phyloP scores from a whole-genome alignment of 1,140 invertebrate genomes.

The Papilio machaon region DNA sequence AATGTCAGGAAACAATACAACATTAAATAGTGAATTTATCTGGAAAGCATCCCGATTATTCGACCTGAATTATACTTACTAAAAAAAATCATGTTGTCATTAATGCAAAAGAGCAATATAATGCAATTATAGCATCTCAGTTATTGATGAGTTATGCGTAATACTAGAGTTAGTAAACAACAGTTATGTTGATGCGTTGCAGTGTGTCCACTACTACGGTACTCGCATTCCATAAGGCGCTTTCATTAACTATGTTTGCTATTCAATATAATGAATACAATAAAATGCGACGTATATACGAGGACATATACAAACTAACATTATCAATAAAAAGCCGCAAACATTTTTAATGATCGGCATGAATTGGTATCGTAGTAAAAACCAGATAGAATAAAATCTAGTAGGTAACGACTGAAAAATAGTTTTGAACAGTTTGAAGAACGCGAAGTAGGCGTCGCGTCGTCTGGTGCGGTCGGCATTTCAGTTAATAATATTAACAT shows the following conservation, averaged over 20 bases:
- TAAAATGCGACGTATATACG: neutral
- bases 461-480: constrained; percentile 47
- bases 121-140: neutral
- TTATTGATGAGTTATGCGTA: neutral
- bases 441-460: constrained; percentile 47
- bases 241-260: constrained; percentile 36
- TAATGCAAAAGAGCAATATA: neutral
- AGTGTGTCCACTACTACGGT: constrained; percentile 3
- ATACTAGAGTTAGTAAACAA: constrained; percentile 6
- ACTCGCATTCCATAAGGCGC: constrained; percentile 19
- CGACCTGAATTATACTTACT: neutral
- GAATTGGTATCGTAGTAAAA: constrained; percentile 28
- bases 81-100: neutral
- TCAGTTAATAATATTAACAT: constrained; percentile 31
- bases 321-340: constrained; percentile 28
- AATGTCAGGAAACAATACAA: neutral
- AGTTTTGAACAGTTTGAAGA: constrained; percentile 14
- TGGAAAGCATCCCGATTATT: neutral
- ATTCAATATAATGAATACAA: neutral
- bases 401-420: constrained; percentile 41
- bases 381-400: constrained; percentile 12
- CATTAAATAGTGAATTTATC: neutral
- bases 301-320: neutral
- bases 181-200: constrained; percentile 7
- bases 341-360: constrained; percentile 28